These are phyloP conservation scores for Cyaniris semiargus DNA, from an alignment of 2,888 invertebrate species.

Conservation along the genomic window DNA sequence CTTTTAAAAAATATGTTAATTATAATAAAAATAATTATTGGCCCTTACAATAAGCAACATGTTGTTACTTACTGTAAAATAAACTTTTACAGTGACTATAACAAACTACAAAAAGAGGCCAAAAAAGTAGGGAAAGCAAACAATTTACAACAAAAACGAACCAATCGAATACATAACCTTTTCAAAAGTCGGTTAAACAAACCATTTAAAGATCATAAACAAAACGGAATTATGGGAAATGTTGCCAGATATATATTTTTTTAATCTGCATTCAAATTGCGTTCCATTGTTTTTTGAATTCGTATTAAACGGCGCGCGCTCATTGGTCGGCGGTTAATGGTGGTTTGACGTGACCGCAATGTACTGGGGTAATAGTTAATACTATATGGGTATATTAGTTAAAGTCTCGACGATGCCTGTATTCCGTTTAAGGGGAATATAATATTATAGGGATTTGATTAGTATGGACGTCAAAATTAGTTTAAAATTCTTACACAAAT, in stretches of 20 bases:
- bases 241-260: constrained; percentile 24
- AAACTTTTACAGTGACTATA: no score
- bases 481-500: no score
- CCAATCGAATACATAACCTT: not conserved
- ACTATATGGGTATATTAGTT: constrained; percentile 18
- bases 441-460: no score
- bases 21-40: no score
- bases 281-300: constrained; percentile 55
- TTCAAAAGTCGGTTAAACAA: not conserved
- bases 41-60: no score
- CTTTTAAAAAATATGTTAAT: no score
- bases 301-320: constrained; percentile 67
- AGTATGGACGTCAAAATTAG: no score
- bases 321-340: constrained; percentile 74
- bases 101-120: not conserved
- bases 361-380: constrained; percentile 37
- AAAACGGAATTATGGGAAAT: constrained; percentile 5
- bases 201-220: not conserved
- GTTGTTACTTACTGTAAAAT: no score
- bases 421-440: not conserved
- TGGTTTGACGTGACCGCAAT: constrained; percentile 76
- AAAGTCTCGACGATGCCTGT: not conserved
- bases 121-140: not conserved
- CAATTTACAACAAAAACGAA: not conserved
- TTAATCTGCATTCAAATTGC: constrained; percentile 45